Evolutionary conservation across 64 coral and sea anemone genomes (phyloP).

Genomic region (Hydrozoanthus tunicans): DNA sequence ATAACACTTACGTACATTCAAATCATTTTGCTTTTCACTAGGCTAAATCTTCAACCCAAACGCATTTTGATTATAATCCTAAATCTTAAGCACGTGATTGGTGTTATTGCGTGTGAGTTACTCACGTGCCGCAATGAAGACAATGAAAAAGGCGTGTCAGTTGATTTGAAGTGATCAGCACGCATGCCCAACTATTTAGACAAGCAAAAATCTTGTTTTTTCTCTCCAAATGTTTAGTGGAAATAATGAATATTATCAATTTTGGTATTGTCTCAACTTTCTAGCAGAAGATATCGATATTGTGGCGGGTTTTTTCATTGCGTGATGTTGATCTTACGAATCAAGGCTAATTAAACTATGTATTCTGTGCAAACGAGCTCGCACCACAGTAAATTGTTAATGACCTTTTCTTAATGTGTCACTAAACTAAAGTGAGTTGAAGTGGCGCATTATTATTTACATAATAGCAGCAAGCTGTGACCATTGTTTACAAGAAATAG

Average conservation of each 20-base stretch:
- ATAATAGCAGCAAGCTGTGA: not conserved
- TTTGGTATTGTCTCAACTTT: not conserved
- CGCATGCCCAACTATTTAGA: constrained; percentile 6
- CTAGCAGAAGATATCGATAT: not conserved
- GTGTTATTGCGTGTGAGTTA: constrained; percentile 13
- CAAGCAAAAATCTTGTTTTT: not conserved
- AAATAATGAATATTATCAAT: not conserved
- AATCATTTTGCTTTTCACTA: constrained; percentile 31
- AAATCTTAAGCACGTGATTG: not conserved
- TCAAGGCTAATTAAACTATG: constrained; percentile 34
- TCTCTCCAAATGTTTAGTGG: not conserved
- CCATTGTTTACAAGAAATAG: not conserved
- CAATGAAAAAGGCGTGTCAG: not conserved
- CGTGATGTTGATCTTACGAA: constrained; percentile 50
- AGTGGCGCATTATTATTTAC: not conserved
- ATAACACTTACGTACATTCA: not conserved
- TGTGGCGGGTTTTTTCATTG: not conserved
- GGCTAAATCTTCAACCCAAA: not conserved
- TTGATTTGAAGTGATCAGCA: constrained; percentile 1
- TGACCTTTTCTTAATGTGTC: constrained; percentile 55
- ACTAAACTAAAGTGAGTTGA: constrained; percentile 24
- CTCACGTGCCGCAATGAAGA: constrained; percentile 25
- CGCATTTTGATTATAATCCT: not conserved
- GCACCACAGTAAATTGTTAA: constrained; percentile 39
- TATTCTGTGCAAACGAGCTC: constrained; percentile 17